Percentiles rank a stretch among this genome's conserved stretches.
Evolutionary conservation across 2,113 vertebrate species (phyloP).

Genomic region (Lycaon pictus): DNA sequence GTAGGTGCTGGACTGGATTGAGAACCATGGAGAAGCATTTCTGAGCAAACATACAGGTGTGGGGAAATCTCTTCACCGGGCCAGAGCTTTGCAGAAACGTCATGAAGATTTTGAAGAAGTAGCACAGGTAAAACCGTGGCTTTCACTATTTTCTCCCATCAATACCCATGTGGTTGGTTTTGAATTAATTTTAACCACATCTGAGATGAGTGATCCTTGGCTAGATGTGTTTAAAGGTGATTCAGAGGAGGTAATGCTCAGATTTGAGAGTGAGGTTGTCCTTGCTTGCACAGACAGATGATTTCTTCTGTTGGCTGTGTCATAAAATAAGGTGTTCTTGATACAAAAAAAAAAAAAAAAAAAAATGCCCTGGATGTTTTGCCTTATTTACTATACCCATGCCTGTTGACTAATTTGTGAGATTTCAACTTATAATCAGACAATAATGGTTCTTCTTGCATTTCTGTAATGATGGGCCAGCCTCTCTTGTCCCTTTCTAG

Average conservation of each 20-base stretch:
- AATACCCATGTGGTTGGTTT: accelerated
- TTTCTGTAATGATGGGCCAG: not conserved
- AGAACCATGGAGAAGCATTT: slow-evolving; percentile 99
- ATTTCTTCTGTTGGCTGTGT: not conserved
- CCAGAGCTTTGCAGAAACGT: slow-evolving; percentile 97
- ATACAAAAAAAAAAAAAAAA: not conserved
- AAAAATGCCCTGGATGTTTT: not conserved
- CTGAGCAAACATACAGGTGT: slow-evolving; percentile 98
- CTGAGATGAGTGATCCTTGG: not conserved
- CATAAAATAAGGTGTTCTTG: not conserved
- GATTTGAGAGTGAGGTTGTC: not conserved
- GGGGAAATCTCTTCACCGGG: slow-evolving; percentile 97
- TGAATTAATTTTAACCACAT: not conserved
- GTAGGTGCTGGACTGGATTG: slow-evolving; percentile 99
- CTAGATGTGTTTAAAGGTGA: not conserved
- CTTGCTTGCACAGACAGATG: not conserved
- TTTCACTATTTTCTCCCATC: not conserved
- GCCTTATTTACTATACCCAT: not conserved
- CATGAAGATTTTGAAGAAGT: slow-evolving; percentile 99
- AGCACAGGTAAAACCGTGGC: slow-evolving; percentile 91
- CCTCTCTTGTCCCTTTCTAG: not conserved
- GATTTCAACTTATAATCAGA: not conserved
- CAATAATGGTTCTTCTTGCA: not conserved
- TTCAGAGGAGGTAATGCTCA: not conserved
- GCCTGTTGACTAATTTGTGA: not conserved